Conservation (phyloP, 2,797 vertebrate species). For the Hozukius guyotensis region DNA sequence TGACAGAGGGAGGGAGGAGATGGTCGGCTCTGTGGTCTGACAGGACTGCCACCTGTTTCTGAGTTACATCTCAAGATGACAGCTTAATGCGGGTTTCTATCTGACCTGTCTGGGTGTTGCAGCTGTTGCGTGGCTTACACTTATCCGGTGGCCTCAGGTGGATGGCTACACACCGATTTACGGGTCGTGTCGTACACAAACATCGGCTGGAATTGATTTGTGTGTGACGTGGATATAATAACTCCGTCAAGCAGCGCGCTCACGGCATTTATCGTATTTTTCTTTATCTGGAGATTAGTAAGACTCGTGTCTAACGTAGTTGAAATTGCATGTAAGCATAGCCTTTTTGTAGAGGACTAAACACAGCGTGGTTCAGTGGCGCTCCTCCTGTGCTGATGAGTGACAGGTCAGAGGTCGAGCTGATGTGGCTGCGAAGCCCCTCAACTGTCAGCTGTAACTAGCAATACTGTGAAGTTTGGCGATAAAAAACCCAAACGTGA, state of each 20-base stretch:
- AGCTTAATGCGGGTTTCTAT: not conserved
- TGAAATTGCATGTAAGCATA: constrained; percentile 1
- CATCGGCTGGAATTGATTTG: constrained; percentile 1
- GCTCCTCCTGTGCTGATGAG: constrained; percentile 22
- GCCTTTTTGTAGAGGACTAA: not conserved
- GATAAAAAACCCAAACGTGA: constrained; percentile 14
- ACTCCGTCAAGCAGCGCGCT: not conserved
- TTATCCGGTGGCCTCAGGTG: not conserved
- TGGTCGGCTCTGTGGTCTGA: not conserved
- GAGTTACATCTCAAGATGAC: not conserved
- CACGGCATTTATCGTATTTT: not conserved
- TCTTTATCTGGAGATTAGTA: not conserved
- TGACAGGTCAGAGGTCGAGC: not conserved
- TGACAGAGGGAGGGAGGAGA: not conserved
- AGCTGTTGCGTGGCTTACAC: constrained; percentile 4
- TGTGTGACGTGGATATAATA: not conserved
- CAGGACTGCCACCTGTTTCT: not conserved
- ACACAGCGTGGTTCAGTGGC: constrained; percentile 18
- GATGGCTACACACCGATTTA: not conserved
- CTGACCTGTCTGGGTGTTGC: not conserved
- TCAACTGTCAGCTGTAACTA: not conserved
- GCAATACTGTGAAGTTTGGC: constrained; percentile 22
- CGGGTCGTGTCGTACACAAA: not conserved
- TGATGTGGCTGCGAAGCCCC: not conserved
- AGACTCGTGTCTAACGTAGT: not conserved